Conservation (phyloP, 2,888 invertebrate genomes). For the Ichneumon xanthorius region DNA sequence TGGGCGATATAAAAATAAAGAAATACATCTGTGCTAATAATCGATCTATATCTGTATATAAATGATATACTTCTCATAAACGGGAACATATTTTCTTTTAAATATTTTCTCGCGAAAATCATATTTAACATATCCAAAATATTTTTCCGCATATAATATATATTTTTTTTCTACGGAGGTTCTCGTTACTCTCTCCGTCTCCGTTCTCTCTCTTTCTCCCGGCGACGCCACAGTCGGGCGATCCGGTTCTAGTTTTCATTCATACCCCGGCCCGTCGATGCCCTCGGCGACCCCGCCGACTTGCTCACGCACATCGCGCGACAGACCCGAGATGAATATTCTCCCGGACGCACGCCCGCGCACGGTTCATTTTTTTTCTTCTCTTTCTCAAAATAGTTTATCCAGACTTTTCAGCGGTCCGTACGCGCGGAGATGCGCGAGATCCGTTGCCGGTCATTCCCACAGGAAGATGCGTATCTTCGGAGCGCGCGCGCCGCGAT, state of each 20-base stretch:
- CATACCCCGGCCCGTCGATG: slow-evolving; percentile 61
- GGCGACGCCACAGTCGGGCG: slow-evolving; percentile 4
- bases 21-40: no score
- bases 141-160: no score
- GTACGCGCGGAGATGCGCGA: background rate
- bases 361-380: slow-evolving; percentile 10
- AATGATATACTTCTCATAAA: no score
- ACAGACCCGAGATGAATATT: slow-evolving; percentile 81
- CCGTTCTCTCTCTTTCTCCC: background rate
- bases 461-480: slow-evolving; percentile 79
- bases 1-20: no score
- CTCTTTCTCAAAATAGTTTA: slow-evolving; percentile 36
- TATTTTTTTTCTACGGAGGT: no score
- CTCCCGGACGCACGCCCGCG: slow-evolving; percentile 52
- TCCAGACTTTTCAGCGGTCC: slow-evolving; percentile 1
- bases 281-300: slow-evolving; percentile 59
- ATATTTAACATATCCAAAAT: no score
- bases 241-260: slow-evolving; percentile 57
- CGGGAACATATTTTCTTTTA: no score
- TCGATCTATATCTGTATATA: no score
- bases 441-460: slow-evolving; percentile 72
- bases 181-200: background rate
- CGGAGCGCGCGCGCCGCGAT: slow-evolving; percentile 74
- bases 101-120: no score
- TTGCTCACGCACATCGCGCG: slow-evolving; percentile 58